Conservation (phyloP, 1,140 invertebrate genomes). For the Cotesia typhae region DNA sequence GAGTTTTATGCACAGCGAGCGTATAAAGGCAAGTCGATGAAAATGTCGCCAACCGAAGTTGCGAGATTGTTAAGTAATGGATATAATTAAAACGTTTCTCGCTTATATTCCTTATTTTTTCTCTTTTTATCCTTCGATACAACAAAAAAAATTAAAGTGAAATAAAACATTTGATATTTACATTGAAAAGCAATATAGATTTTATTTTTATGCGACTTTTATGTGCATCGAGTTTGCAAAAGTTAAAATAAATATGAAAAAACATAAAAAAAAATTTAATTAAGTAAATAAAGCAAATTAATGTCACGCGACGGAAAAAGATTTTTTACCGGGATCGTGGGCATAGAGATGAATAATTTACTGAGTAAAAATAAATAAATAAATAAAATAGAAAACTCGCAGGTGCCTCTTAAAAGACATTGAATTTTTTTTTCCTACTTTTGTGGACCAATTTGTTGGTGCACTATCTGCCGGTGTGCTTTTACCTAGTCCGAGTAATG, state of each 20-base stretch:
- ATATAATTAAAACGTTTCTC: constrained; percentile 3
- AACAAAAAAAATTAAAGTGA: too few relatives aligned
- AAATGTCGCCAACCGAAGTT: constrained; percentile 4
- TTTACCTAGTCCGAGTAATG: neutral
- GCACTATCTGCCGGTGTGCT: neutral
- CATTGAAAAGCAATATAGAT: too few relatives aligned
- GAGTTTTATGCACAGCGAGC: constrained; percentile 6
- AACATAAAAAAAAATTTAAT: too few relatives aligned
- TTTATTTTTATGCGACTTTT: too few relatives aligned
- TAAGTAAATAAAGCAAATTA: too few relatives aligned
- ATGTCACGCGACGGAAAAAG: neutral
- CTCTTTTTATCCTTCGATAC: neutral
- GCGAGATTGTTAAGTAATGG: constrained; percentile 1
- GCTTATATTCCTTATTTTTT: neutral
- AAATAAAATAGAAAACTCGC: neutral
- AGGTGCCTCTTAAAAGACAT: constrained; percentile 1
- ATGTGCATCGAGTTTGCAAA: too few relatives aligned
- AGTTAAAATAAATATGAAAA: too few relatives aligned
- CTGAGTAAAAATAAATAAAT: neutral
- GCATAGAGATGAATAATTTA: neutral
- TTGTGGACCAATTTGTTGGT: constrained; percentile 7
- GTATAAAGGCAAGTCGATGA: neutral
- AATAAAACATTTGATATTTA: too few relatives aligned
- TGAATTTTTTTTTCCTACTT: constrained; percentile 14
- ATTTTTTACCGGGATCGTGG: neutral